Evolutionary conservation across 2,888 invertebrate species (phyloP).

Genomic region (Tachystola acroxantha): DNA sequence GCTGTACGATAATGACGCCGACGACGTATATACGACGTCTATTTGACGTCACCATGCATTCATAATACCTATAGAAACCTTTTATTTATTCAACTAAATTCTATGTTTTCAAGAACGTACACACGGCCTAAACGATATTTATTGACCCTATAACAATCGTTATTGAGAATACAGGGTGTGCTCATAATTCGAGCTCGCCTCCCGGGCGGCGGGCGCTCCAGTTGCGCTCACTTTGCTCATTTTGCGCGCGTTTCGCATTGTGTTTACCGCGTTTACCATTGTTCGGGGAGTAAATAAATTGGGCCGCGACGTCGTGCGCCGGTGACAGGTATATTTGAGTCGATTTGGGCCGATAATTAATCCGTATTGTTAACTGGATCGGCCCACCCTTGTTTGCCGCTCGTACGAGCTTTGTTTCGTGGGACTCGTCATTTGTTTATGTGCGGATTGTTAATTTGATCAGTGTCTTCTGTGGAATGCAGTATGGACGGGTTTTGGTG

Average conservation of each 20-base stretch:
- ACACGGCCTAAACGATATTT: too few species aligned
- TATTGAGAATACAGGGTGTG: slow-evolving; percentile 18
- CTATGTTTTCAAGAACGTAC: too few species aligned
- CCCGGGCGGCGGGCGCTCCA: slow-evolving; percentile 9
- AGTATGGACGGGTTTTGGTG: too few species aligned
- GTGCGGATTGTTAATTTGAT: slow-evolving; percentile 12
- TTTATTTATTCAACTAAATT: too few species aligned
- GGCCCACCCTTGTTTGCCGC: slow-evolving; percentile 67
- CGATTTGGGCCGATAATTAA: slow-evolving; percentile 75
- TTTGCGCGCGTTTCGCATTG: slow-evolving; percentile 66
- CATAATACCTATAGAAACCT: too few species aligned
- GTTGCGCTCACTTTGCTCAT: slow-evolving; percentile 44
- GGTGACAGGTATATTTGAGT: slow-evolving; percentile 77
- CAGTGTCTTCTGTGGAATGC: too few species aligned
- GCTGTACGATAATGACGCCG: too few species aligned
- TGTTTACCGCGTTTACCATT: slow-evolving; percentile 76
- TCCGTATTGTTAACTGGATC: slow-evolving; percentile 71
- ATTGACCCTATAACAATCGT: slow-evolving; percentile 24
- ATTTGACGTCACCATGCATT: too few species aligned
- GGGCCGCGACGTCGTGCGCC: slow-evolving; percentile 61
- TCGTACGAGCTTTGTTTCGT: slow-evolving; percentile 39
- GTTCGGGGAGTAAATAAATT: slow-evolving; percentile 72
- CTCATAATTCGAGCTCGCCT: slow-evolving; percentile 7
- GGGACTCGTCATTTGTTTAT: slow-evolving; percentile 38
- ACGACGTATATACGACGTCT: too few species aligned